Evolutionary conservation across 2,888 invertebrate species (phyloP), one percentile per base, ranked within the genome.

Genomic region (Andricus curvator): DNA sequence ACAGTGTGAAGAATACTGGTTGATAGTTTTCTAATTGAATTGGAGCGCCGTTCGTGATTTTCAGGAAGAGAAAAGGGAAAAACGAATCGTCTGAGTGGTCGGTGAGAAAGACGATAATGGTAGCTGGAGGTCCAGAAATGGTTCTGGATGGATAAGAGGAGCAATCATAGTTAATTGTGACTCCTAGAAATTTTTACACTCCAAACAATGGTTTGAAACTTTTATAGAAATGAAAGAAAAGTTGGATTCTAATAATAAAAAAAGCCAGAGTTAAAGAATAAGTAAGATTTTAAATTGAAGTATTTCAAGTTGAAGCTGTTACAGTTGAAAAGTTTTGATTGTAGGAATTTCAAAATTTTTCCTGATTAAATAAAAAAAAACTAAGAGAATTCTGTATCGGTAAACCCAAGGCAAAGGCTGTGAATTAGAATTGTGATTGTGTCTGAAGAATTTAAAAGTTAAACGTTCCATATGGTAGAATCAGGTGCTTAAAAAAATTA

Each of bases 101-200:
- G 56, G n/a, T 56, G n/a, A 74, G 70, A 70, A 70, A 70, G 70
- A 51, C 51, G 70, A 70, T 70, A 70, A 70, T 70, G 29, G 17
- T 51, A 51, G 51, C 70, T 70, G 20, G 51, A 70, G 51, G 70
- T 70, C 51, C 51, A 70, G 37, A 37, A 66, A 66, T 37, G 65
- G 17, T 51, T 20, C 51, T 25, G 70, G 48, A 9, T 70, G 51
- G 70, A 70, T 70, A 70, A 70, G 25, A 70, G 70, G 29, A n/a
- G 48, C 48, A 70, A 70, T 70, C 70, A 70, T 70, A 20, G 70
- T 51, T 70, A 70, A 70, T 51, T 70, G 70, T 29, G 70, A 51
- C 20, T 51, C 51, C 51, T 51, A 51, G 25, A 9, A 44, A 51
- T 70, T 70, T 70, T 51, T 51, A 70, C 70, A 33, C 70, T 70